Conservation (phyloP, 2,113 vertebrate species). For the Apodemus sylvaticus region DNA sequence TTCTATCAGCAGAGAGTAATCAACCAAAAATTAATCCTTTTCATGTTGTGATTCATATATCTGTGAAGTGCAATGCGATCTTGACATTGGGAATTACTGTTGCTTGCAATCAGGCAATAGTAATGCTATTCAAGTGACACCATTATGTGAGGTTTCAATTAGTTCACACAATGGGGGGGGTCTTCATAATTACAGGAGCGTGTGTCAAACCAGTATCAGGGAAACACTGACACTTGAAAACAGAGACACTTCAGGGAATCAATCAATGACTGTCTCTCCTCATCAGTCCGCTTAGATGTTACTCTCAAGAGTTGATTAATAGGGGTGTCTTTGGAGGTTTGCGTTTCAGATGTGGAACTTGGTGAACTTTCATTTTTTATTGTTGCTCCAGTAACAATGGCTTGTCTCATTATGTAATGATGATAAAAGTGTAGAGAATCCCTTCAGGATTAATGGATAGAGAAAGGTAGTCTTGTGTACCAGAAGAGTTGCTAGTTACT, state of each 20-base stretch:
- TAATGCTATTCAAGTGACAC: constrained; percentile 60
- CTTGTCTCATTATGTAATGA: neutral
- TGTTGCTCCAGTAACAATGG: neutral
- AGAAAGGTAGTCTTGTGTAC: neutral
- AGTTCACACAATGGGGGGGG: constrained; percentile 63
- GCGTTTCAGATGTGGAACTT: constrained; percentile 29
- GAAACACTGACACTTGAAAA: too few relatives aligned
- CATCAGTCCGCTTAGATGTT: constrained; percentile 33
- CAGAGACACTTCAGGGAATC: constrained; percentile 45
- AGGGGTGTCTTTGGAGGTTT: constrained; percentile 16
- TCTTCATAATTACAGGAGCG: constrained; percentile 41
- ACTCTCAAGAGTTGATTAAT: constrained; percentile 57
- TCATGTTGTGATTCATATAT: constrained; percentile 58
- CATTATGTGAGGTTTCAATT: constrained; percentile 71
- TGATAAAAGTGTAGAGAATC: constrained; percentile 48
- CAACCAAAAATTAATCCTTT: constrained; percentile 70
- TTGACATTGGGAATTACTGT: constrained; percentile 62
- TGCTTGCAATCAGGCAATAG: constrained; percentile 58
- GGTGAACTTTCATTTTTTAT: constrained; percentile 45
- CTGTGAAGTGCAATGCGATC: constrained; percentile 60
- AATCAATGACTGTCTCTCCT: constrained; percentile 24
- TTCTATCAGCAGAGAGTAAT: constrained; percentile 44
- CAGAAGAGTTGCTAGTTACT: neutral
- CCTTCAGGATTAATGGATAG: constrained; percentile 14
- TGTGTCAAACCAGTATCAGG: constrained; percentile 56